These are phyloP conservation scores for Merops nubicus DNA, from an alignment of 2,113 vertebrate genomes.

Conservation along the genomic window DNA sequence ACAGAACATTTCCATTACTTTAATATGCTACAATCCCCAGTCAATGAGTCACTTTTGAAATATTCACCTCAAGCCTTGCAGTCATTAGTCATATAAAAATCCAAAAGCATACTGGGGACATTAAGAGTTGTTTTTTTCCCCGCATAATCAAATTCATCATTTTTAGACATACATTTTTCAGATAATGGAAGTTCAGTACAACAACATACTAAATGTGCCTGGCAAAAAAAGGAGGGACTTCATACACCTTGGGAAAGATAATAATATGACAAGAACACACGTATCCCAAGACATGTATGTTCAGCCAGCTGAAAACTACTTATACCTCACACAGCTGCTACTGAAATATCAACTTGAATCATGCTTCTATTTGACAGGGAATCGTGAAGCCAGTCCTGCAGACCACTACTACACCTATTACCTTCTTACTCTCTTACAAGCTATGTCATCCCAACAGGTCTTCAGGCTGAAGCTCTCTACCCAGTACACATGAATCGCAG, in stretches of 20 bases:
- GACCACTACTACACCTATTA: background rate
- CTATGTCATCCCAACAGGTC: background rate
- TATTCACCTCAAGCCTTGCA: background rate
- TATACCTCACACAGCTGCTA: background rate
- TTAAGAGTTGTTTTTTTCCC: fast-evolving
- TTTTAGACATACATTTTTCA: background rate
- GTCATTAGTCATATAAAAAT: background rate
- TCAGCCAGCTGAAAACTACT: conserved; percentile 12
- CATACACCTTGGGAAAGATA: background rate
- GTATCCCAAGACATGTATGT: background rate
- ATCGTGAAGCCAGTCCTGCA: background rate
- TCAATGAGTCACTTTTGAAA: background rate
- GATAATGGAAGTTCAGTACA: background rate
- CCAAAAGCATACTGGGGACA: background rate
- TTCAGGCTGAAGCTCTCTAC: background rate
- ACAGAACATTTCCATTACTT: background rate
- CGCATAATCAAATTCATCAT: background rate
- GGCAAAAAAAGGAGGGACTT: background rate
- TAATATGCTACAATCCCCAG: background rate
- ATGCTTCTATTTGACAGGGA: background rate
- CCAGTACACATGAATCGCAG: background rate
- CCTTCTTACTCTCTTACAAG: background rate
- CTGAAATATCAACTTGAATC: background rate
- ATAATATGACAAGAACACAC: background rate
- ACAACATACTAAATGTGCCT: background rate